Evolutionary conservation across 92 coral and sea anemone species (phyloP), one percentile per base, ranked within the genome.

Genomic region (Desmophyllum pertusum): DNA sequence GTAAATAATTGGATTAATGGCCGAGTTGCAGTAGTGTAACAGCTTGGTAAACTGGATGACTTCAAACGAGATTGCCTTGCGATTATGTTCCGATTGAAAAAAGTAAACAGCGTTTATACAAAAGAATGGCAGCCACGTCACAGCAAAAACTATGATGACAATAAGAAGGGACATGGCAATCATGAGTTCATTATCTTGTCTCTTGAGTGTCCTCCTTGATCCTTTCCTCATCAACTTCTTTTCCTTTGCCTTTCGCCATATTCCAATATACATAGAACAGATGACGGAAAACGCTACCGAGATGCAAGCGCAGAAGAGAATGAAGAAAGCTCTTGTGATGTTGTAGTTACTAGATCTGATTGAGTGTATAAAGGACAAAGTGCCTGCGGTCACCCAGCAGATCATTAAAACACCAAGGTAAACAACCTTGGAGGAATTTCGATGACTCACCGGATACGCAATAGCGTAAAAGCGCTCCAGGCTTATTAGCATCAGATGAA

Each of bases 1-100:
- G 71, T 94, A 94, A 68, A 94, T 89, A 35, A 94, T 84, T 17
- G 98, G 98, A 76, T 94, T 94, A 81, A 94, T 94, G 77, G 94
- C 94, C 6, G 95, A 89, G 85, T 94, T 94, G 30, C 92, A 83
- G 63, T 91, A 91, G 62, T 94, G 98, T 69, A 94, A 81, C 36
- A 92, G 43, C 75, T 94, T 94, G 9, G 95, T 86, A 67, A 89
- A 89, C 41, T 82, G 86, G 30, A 92, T 82, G 15, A 81, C 83
- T 65, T 82, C 78, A 21, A 68, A 70, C n/a, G 92, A 88, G 2
- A 91, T 89, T 31, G 45, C 76, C 48, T 67, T 38, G 10, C 88
- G 85, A 14, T 76, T 88, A 8, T 67, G 64, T 4, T 5, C 63
- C 36, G 87, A 52, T 51, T 85, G 43, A 71, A 85, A 86, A 46